A percentile compares a stretch with the other conserved stretches of the same genome.
These are phyloP conservation scores for Spilogale gracilis DNA, from an alignment of 2,113 vertebrate genomes.

Conservation along the genomic window DNA sequence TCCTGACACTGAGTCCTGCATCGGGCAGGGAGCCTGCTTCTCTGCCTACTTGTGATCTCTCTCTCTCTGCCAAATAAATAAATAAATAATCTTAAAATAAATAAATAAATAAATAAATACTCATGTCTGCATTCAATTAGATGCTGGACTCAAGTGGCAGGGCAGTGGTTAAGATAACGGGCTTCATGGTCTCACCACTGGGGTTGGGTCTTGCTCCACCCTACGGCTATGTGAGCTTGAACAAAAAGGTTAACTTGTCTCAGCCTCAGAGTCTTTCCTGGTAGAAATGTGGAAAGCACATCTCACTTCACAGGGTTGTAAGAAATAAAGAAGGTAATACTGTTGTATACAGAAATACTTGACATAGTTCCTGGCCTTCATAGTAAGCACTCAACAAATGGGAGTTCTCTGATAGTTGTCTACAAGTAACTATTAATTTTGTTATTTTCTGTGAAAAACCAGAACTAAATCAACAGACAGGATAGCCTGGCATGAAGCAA, in stretches of 20 bases:
- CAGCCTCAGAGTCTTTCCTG: background rate
- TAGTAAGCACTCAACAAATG: background rate
- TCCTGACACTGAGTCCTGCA: too few relatives aligned
- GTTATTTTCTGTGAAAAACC: constrained; percentile 21
- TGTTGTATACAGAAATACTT: background rate
- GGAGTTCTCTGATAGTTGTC: background rate
- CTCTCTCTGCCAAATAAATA: too few relatives aligned
- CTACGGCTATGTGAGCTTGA: background rate
- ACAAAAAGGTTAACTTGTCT: background rate
- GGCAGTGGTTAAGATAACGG: accelerated
- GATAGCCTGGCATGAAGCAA: background rate
- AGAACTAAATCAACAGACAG: background rate
- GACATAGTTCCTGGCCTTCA: background rate
- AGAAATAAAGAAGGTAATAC: background rate
- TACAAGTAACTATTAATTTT: background rate
- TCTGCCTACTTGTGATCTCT: too few relatives aligned
- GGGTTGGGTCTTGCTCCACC: background rate
- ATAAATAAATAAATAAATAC: background rate
- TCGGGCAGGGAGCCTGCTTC: too few relatives aligned
- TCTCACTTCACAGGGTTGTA: background rate
- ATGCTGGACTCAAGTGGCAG: background rate
- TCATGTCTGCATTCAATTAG: background rate
- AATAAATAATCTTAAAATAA: too few relatives aligned
- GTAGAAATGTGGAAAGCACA: background rate
- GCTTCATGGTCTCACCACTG: too few relatives aligned